Base-by-base conservation (phyloP, 2,113 vertebrate species). In the Columbina picui region DNA sequence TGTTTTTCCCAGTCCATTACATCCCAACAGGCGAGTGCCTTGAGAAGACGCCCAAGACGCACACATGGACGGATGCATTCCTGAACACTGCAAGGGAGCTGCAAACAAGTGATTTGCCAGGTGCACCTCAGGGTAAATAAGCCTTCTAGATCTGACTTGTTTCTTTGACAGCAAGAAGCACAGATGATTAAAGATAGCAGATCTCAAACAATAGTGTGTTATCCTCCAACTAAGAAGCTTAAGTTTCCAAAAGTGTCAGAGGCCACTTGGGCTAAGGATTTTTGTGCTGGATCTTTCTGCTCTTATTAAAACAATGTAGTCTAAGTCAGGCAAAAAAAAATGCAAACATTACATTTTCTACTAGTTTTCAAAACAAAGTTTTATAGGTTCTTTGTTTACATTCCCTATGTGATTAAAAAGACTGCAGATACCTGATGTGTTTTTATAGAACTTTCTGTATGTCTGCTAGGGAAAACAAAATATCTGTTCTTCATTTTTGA, bases 51-150 rank as follows among this genome's bases (percentile, higher is more conserved):
- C 36, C 36, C 34, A 76, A 70, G n/a, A 65, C 65, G 50, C 26
- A 29, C 12, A 15, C 29, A 74, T 4, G 34, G 59, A 32, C 15
- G 23, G 57, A 74, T 70, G 74, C 84, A 84, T 65, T 67, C 36
- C 34, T 2, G 3, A 38, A 75, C 77, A 41, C 38, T 49, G 38
- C 1, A 3, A 76, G 15, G 20, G 30, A 76, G 15, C 14, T 68
- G 50, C 49, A 76, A 71, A 82, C 22, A 85, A 80, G 41, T 27
- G 29, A 76, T 96, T 93, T 91, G 45, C 68, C 91, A 92, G 76
- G 75, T 96, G 76, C 64, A 60, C 88, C 68, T 91, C 56, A 77
- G 65, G 26, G 53, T 73, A 91, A 89, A 85, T 39, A 88, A 91
- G 32, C 13, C 19, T 94, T 86, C 60, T 43, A 68, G 64, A 78